Evolutionary conservation across 2,797 vertebrate species (phyloP), one percentile per base, ranked within the genome.

Genomic region (Cryptoprocta ferox): DNA sequence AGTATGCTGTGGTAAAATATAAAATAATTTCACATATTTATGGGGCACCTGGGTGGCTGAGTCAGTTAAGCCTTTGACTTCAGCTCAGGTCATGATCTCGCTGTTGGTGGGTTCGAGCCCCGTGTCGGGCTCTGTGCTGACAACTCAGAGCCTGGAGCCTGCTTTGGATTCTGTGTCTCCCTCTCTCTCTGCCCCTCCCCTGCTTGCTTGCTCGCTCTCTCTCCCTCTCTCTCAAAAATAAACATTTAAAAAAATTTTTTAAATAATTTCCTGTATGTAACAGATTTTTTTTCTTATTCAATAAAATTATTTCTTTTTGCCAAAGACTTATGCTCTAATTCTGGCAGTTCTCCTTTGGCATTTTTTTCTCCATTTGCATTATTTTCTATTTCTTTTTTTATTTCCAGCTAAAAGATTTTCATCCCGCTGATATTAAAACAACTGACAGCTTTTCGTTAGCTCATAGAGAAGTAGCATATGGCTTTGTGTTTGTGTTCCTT

Each of bases 401-500:
- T 82, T 90, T 86, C 70, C 80, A 84, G 61, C 82, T 83, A 70
- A 95, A 37, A 78, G 37, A 48, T 84, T 37, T 76, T 76, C 35
- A 12, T 65, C 53, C 37, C 91, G 68, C 71, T 86, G 71, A 1
- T 45, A 42, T 37, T 71, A 90, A 90, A 95, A 86, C 48, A 70
- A 61, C 50, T 13, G 42, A 76, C 70, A 86, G 13, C 73, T 94
- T 92, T 95, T 73, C 35, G 91, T 70, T 15, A 83, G 37, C 53
- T 83, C 30, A 53, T 53, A 19, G 94, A 53, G 42, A 81, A 6
- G 53, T 94, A 68, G 92, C 78, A 50, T 50, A 85, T 21, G 78
- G 56, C 30, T 71, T 95, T 16, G 42, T 28, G 8, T 16, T 87
- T 75, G n/a, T 66, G 30, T 37, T 63, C 26, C 16, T 35, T 95